A percentile compares a stretch with the other conserved stretches of the same genome.
Evolutionary conservation across 2,888 invertebrate species (phyloP).

Genomic region (Idaea dimidiata): DNA sequence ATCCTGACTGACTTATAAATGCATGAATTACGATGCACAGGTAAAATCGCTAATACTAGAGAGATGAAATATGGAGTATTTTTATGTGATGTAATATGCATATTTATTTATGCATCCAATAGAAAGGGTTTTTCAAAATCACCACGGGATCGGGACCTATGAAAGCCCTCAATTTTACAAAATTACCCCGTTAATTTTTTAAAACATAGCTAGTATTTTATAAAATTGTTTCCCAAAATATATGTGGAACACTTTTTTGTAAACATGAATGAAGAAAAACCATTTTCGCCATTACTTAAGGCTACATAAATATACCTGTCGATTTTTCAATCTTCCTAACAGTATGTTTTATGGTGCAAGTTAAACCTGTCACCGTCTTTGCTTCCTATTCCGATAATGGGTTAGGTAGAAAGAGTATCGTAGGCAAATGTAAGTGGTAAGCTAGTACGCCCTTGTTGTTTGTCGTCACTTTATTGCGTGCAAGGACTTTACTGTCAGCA

Average conservation of each 20-base stretch:
- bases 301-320: not conserved
- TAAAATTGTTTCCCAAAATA: not conserved
- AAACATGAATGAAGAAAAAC: not conserved
- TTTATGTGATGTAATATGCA: no score
- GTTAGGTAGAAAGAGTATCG: constrained; percentile 4
- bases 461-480: not conserved
- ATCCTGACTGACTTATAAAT: no score
- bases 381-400: constrained; percentile 17
- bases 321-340: not conserved
- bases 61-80: no score
- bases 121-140: no score
- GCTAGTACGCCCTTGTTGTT: not conserved
- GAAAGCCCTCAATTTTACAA: no score
- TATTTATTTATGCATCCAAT: no score
- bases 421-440: not conserved
- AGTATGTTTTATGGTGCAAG: not conserved
- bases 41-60: no score
- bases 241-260: not conserved
- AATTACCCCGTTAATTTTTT: no score
- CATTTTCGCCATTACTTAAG: not conserved
- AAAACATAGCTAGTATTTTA: no score
- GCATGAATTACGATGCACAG: no score
- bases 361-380: constrained; percentile 3
- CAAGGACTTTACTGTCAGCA: no score
- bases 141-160: no score